These are phyloP conservation scores for Meloe dianella DNA, from an alignment of 2,888 invertebrate species.

Conservation along the genomic window DNA sequence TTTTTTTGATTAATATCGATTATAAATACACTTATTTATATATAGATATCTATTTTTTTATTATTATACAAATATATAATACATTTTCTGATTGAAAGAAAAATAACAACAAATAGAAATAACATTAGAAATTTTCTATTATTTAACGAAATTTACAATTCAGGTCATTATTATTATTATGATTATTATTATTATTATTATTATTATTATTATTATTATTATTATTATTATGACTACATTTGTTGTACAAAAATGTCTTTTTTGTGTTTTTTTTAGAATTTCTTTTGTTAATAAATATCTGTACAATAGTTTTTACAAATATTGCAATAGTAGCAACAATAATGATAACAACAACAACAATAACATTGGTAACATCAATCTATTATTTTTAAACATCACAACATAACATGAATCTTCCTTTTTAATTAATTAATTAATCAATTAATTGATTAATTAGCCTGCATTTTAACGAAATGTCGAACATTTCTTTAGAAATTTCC, in stretches of 20 bases:
- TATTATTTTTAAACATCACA: neutral
- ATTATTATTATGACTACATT: too few species aligned
- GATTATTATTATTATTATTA: too few species aligned
- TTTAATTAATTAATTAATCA: neutral
- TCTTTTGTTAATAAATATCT: neutral
- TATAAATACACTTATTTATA: constrained; percentile 46
- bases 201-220: too few species aligned
- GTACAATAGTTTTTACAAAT: constrained; percentile 3
- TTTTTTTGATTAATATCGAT: too few species aligned
- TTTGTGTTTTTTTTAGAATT: too few species aligned
- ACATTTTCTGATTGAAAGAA: constrained; percentile 28
- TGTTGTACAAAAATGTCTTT: too few species aligned
- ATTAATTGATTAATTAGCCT: neutral
- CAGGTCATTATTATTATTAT: too few species aligned
- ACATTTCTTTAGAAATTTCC: neutral
- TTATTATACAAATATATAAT: constrained; percentile 48
- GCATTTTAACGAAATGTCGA: too few species aligned
- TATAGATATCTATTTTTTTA: constrained; percentile 21
- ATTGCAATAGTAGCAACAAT: neutral
- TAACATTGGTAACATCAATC: constrained; percentile 5
- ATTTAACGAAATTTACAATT: too few species aligned
- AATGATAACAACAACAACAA: too few species aligned
- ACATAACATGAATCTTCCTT: neutral
- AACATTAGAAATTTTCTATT: neutral
- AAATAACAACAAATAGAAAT: constrained; percentile 26